Base-by-base conservation (phyloP, 1,140 invertebrate species). In the Phymorhynchus buccinoides region DNA sequence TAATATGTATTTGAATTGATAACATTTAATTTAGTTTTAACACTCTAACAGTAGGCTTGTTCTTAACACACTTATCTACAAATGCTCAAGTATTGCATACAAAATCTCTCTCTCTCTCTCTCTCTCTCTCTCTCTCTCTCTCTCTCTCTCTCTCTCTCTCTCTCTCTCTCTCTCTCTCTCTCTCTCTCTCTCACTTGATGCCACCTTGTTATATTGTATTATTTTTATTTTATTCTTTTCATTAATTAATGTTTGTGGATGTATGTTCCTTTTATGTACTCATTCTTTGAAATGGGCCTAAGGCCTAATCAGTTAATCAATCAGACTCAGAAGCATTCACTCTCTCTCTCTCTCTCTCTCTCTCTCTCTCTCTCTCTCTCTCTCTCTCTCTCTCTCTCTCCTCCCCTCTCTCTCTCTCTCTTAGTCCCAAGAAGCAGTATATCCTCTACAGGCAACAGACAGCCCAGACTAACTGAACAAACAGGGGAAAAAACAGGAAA, bases 341-440 rank as follows among this genome's bases (percentile, higher is more conserved):
- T 30, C 83, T 42, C 32, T 77, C 22, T 32, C 39, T 48, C 41
- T 39, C 41, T 52, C 73, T 62, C 83, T 42, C 41, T 42, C 42
- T 37, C 84, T 78, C 84, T 73, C 30, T 44, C n/a, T 37, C 42
- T 56, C 32, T 30, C 32, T 48, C 44, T 77, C 32, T 32, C 66
- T 16, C 18, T 39, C 41, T 41, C n/a, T 18, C 9, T 68, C 39
- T n/a, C 9, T 6, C 27, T 27, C 16, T 39, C 30, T 68, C 41
- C 35, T 27, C 14, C 9, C 30, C 66, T 71, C 52, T 27, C 12
- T 12, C n/a, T 71, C 42, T 41, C n/a, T 56, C 37, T 18, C 66
- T 62, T n/a, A 22, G n/a, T n/a, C n/a, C n/a, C n/a, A n/a, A n/a
- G n/a, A n/a, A n/a, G n/a, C n/a, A n/a, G n/a, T n/a, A n/a, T n/a